phyloP scores from a whole-genome alignment of 2,888 invertebrate genomes.

The Aethes cnicana region DNA sequence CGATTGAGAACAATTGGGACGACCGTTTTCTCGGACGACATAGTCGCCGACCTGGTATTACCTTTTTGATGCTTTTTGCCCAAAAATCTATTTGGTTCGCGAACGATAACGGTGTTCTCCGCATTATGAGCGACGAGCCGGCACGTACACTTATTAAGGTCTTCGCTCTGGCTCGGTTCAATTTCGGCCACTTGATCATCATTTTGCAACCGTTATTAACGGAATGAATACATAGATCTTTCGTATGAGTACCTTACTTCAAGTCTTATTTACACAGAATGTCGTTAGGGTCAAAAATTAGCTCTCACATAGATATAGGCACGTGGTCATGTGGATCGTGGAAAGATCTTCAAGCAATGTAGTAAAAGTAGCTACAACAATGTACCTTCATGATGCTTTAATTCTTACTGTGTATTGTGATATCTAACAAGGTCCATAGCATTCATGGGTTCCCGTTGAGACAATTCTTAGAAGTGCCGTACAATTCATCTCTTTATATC shows the following conservation, averaged over 20 bases:
- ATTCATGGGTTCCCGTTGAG: conserved; percentile 18
- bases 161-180: conserved; percentile 54
- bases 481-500: conserved; percentile 29
- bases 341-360: no score
- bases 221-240: conserved; percentile 37
- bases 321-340: conserved; percentile 19
- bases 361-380: no score
- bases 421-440: conserved; percentile 10
- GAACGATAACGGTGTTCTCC: conserved; percentile 69
- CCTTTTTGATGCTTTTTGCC: conserved; percentile 76
- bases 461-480: conserved; percentile 19
- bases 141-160: conserved; percentile 70
- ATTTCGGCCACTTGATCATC: conserved; percentile 42
- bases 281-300: no score
- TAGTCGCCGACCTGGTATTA: conserved; percentile 64
- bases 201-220: conserved; percentile 54
- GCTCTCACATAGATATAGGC: not conserved
- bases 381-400: no score
- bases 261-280: conserved; percentile 9
- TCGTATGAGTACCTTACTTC: conserved; percentile 11
- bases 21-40: conserved; percentile 67
- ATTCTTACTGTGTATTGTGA: conserved; percentile 1
- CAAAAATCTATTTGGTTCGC: conserved; percentile 74
- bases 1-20: conserved; percentile 62
- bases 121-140: conserved; percentile 52